Base-by-base conservation (phyloP, 2,888 invertebrate genomes). In the Caenorhabditis plicata region DNA sequence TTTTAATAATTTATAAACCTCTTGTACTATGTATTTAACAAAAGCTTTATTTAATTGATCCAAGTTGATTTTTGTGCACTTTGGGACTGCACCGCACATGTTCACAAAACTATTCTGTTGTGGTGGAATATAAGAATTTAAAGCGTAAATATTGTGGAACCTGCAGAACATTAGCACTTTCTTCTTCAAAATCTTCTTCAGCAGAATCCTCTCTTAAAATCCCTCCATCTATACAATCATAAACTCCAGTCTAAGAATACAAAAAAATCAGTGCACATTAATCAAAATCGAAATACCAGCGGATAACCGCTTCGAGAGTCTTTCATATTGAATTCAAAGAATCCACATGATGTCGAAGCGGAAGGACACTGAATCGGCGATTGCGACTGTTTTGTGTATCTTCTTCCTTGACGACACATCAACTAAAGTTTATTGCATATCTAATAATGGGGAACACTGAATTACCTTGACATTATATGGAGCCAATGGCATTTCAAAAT, bases 401-500 rank as follows among this genome's bases (percentile, higher is more conserved):
- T 58, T 13, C 57, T 53, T 8, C 69, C 69, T 41, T 64, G 64
- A 11, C 69, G 61, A 43, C 69, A 69, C 58, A 64, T 66, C 17
- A 69, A 47, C 69, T 69, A 36, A 19, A 65, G 51, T 46, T 38
- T 46, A n/a, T n/a, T n/a, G n/a, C 26, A 33, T 53, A 42, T 31
- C 15, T 26, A 15, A 8, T 20, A 29, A 19, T 27, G 4, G 31
- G 13, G 3, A 17, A n/a, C 19, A 8, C 17, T 17, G 15, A 46
- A 49, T 46, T 47, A 69, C 66, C 49, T 69, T 69, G 29, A 69
- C 66, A 64, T 69, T 69, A 47, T 69, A 69, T 11, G 69, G 69
- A 38, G 69, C 69, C 44, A 69, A 41, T 32, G 69, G 69, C 33
- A 67, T 40, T 36, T 66, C 65, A 25, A 29, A 35, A 31, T 40